Evolutionary conservation across 2,888 invertebrate genomes (phyloP).

Genomic region (Monopis laevigella): DNA sequence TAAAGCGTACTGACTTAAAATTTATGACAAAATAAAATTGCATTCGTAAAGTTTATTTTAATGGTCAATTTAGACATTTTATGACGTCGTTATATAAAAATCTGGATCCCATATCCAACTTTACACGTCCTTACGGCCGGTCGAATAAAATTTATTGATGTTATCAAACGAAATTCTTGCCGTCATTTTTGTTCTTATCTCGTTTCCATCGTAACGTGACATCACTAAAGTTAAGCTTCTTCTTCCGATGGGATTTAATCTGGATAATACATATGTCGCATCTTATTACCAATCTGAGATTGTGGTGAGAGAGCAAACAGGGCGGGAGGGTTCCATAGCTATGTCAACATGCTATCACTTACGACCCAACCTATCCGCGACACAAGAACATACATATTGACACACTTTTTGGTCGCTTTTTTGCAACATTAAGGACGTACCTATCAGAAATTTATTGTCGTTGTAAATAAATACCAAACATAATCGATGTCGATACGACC

Average conservation of each 20-base stretch:
- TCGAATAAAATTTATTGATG: background rate
- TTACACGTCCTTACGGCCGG: too few species aligned
- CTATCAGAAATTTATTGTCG: too few species aligned
- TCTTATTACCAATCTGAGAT: constrained; percentile 63
- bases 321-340: constrained; percentile 23
- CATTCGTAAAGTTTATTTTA: too few species aligned
- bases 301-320: constrained; percentile 52
- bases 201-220: constrained; percentile 19
- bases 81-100: too few species aligned
- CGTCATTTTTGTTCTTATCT: constrained; percentile 1
- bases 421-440: too few species aligned
- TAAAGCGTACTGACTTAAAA: too few species aligned
- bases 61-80: too few species aligned
- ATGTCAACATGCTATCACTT: constrained; percentile 58
- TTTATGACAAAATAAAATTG: too few species aligned
- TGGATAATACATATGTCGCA: constrained; percentile 63
- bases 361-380: constrained; percentile 35
- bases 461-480: too few species aligned
- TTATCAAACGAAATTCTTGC: background rate
- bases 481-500: too few species aligned
- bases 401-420: constrained; percentile 17
- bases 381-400: constrained; percentile 49
- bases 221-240: constrained; percentile 50
- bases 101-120: too few species aligned
- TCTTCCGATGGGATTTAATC: constrained; percentile 54